These are phyloP conservation scores for Eublepharis macularius DNA, from an alignment of 2,113 vertebrate genomes.

Conservation along the genomic window DNA sequence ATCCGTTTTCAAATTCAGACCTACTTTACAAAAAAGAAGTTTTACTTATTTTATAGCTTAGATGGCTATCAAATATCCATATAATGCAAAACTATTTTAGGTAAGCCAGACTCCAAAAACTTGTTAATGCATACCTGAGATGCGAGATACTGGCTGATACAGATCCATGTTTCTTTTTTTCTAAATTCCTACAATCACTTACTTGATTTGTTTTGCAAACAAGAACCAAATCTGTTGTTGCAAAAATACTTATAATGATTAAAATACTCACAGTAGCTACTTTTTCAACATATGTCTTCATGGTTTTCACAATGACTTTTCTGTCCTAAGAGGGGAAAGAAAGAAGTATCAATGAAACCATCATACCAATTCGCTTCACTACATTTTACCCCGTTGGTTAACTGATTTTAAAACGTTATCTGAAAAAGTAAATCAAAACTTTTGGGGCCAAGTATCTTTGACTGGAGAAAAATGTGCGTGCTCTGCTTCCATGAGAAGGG, in stretches of 20 bases:
- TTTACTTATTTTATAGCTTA: constrained; percentile 16
- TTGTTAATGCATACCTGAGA: background rate
- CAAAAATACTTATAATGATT: background rate
- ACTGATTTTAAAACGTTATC: background rate
- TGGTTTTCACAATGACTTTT: constrained; percentile 95
- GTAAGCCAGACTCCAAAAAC: background rate
- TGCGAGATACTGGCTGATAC: background rate
- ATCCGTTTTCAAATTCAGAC: background rate
- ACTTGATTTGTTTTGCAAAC: background rate
- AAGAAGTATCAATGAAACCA: constrained; percentile 29
- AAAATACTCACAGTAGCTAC: constrained; percentile 87
- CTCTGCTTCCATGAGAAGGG: background rate
- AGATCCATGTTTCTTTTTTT: background rate
- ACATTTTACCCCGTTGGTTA: background rate
- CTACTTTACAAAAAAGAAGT: background rate
- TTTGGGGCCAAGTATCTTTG: background rate
- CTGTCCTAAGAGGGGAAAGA: constrained; percentile 83
- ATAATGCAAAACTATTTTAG: background rate
- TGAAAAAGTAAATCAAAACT: background rate
- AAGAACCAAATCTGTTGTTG: background rate
- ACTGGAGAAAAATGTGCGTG: background rate
- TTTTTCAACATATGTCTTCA: constrained; percentile 94
- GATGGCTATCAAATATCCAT: accelerated
- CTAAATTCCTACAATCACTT: background rate
- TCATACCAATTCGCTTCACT: background rate